Base-by-base conservation (phyloP, 1,140 invertebrate species). In the Hylaeus anthracinus region DNA sequence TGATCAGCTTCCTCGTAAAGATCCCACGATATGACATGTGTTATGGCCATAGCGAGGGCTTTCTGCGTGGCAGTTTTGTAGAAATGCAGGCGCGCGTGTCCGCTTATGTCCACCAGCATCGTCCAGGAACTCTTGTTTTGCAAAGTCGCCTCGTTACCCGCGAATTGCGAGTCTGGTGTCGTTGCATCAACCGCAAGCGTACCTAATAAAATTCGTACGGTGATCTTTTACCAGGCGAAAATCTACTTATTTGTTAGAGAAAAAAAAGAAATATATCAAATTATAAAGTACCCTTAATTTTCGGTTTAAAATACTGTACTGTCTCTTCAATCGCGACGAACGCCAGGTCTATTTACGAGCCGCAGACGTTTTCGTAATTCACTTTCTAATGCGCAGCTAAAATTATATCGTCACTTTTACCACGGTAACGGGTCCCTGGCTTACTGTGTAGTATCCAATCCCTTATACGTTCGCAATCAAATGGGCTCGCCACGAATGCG, bases 331-430 rank as follows among this genome's bases (percentile, higher is more conserved):
- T 53, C 37, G 79, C 56, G 72, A 75, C 75, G 61, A 83, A 79
- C 72, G 73, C 66, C 76, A 26, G 26, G 45, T 5, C 3, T 63
- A 71, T 86, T 86, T 86, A 86, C 67, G 64, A 82, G 63, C 58
- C 58, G 53, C 63, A 26, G 39, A 79, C 63, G 84, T 86, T 86
- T 86, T 86, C 85, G 85, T 86, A 86, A 86, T 86, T 80, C 76
- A 76, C 84, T 86, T 86, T 86, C 84, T 83, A 86, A 86, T 83
- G 81, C 72, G 37, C 60, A 51, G 76, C 60, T 86, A 83, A 86
- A 86, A 86, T 86, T 86, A 86, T 86, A 86, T 86, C 86, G 86
- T 87, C 79, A 87, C 82, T 82, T 82, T 87, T 87, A 87, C 79
- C 72, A 14, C 61, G 43, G 78, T 45, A 77, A 85, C 70, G 45